phyloP scores from a whole-genome alignment of 2,113 vertebrate genomes.

The Dromaius novaehollandiae region DNA sequence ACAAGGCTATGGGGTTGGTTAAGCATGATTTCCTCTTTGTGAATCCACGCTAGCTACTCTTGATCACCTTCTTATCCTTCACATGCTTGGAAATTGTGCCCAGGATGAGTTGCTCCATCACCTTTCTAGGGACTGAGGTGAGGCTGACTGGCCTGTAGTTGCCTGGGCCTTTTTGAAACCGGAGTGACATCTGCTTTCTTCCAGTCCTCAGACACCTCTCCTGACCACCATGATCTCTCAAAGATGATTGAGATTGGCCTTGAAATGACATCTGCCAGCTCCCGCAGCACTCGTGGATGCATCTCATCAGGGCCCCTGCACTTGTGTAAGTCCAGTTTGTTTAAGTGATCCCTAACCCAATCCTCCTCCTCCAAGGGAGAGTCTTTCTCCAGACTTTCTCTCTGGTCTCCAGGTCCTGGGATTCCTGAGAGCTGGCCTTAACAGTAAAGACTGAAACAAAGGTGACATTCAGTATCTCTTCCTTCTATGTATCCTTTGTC shows the following conservation, averaged over 20 bases:
- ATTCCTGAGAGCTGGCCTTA: no score
- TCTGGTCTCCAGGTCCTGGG: no score
- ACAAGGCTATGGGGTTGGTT: background rate
- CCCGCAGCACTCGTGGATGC: background rate
- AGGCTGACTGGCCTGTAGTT: background rate
- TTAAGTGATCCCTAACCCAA: background rate
- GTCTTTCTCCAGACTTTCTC: background rate
- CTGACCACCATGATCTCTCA: background rate
- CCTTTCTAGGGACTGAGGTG: background rate
- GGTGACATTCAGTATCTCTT: no score
- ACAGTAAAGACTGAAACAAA: no score
- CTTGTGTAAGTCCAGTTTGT: background rate
- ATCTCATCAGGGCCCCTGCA: background rate
- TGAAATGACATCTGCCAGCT: background rate
- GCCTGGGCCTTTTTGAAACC: no score
- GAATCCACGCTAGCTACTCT: no score
- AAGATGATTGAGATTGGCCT: background rate
- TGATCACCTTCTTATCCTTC: no score
- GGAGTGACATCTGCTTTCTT: background rate
- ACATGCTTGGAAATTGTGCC: no score
- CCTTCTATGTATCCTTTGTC: background rate
- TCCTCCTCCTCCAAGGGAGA: background rate
- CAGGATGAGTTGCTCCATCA: background rate
- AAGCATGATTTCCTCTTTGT: background rate
- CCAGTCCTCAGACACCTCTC: background rate